phyloP scores from a whole-genome alignment of 2,888 invertebrate species.

The Caenorhabditis japonica region DNA sequence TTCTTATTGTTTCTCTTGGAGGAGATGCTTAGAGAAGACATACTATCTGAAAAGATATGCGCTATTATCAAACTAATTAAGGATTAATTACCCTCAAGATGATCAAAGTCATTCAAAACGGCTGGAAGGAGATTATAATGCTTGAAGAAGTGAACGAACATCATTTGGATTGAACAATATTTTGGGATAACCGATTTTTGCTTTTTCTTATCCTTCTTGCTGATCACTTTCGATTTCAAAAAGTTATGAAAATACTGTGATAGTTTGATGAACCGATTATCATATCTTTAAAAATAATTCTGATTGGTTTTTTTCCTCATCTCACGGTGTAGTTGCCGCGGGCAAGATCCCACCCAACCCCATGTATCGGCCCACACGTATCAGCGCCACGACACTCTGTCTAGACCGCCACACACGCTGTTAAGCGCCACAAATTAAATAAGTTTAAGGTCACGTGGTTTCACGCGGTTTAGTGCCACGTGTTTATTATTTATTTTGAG shows the following conservation, averaged over 20 bases:
- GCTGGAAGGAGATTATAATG: conserved; percentile 26
- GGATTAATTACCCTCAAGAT: conserved; percentile 9
- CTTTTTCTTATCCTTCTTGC: conserved; percentile 16
- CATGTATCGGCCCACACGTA: too few species aligned
- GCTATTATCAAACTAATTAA: too few species aligned
- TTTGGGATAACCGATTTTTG: conserved; percentile 33
- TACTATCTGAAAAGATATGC: conserved; percentile 11
- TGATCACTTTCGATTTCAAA: conserved; percentile 19
- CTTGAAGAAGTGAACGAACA: conserved; percentile 35
- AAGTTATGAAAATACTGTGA: conserved; percentile 21
- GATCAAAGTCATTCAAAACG: conserved; percentile 1
- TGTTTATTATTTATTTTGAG: too few species aligned
- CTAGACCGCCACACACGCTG: too few species aligned
- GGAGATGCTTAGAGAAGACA: conserved; percentile 3
- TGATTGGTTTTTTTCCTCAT: neutral
- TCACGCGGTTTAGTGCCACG: too few species aligned
- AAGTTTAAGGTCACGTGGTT: too few species aligned
- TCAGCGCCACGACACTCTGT: too few species aligned
- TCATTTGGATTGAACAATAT: conserved; percentile 24
- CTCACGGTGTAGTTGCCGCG: too few species aligned
- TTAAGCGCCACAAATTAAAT: too few species aligned
- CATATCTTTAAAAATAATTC: neutral
- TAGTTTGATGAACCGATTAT: conserved; percentile 20
- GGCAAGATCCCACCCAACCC: too few species aligned
- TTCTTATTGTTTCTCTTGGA: neutral